Evolutionary conservation across 2,797 vertebrate genomes (phyloP).

Genomic region (Xiphorhynchus erythropygius): DNA sequence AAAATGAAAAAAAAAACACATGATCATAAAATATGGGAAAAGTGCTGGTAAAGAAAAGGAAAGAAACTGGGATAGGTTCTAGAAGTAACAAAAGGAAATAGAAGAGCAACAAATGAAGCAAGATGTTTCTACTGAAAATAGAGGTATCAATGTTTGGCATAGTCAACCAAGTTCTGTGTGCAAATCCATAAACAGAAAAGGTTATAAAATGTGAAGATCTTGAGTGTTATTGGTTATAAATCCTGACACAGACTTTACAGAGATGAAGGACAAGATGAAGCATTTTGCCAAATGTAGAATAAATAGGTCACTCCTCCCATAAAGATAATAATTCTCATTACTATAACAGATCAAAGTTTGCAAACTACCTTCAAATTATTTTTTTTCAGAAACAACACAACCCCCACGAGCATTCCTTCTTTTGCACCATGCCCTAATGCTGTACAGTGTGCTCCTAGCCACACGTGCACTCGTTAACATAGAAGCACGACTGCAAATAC

Average conservation of each 20-base stretch:
- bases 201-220: background rate
- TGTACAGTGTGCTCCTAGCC: background rate
- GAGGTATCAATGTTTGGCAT: background rate
- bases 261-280: background rate
- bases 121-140: background rate
- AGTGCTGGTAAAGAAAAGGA: background rate
- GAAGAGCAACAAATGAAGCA: background rate
- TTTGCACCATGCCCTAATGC: background rate
- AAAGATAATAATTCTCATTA: background rate
- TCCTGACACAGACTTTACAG: background rate
- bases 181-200: background rate
- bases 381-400: background rate
- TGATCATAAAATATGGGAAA: background rate
- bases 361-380: background rate
- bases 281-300: background rate
- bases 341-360: background rate
- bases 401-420: background rate
- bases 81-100: background rate
- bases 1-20: background rate
- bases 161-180: background rate
- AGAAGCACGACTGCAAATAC: background rate
- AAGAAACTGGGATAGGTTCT: background rate
- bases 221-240: background rate
- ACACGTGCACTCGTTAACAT: accelerated
- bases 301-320: background rate